Conservation (phyloP, 2,888 invertebrate species). For the Mythimna pallens region DNA sequence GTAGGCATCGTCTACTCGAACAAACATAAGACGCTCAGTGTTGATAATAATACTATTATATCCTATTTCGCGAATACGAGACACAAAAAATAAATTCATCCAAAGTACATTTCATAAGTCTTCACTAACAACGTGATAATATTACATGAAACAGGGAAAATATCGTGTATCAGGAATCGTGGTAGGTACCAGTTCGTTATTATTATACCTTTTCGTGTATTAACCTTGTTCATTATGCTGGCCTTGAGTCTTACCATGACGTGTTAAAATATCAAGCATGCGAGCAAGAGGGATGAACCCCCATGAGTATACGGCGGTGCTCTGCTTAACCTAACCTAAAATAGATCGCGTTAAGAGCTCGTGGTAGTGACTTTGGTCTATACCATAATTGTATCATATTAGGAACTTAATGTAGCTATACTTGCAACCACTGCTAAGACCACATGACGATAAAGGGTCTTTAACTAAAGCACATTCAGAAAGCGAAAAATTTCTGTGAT, state of each 20-base stretch:
- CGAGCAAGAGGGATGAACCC: too few species aligned
- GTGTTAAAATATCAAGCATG: too few species aligned
- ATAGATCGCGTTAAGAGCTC: too few species aligned
- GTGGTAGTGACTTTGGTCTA: background rate
- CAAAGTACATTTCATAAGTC: conserved; percentile 80
- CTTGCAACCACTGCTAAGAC: conserved; percentile 1
- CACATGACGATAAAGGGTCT: background rate
- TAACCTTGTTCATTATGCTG: conserved; percentile 55
- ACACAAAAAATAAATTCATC: conserved; percentile 76
- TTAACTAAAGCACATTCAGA: background rate
- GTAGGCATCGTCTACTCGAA: conserved; percentile 47
- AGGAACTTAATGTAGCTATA: background rate
- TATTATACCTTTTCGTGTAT: conserved; percentile 43
- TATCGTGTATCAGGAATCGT: conserved; percentile 77
- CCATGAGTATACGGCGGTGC: too few species aligned
- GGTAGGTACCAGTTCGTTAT: conserved; percentile 45
- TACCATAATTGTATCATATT: conserved; percentile 37
- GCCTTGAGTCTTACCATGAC: conserved; percentile 9
- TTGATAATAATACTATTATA: conserved; percentile 73
- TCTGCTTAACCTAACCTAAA: too few species aligned
- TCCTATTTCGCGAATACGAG: conserved; percentile 76
- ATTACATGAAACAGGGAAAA: conserved; percentile 80
- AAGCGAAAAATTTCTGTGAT: too few species aligned
- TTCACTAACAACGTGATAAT: conserved; percentile 82
- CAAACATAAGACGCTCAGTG: conserved; percentile 59